These are phyloP conservation scores for Archips crataeganus DNA, from an alignment of 2,888 invertebrate genomes.

Conservation along the genomic window DNA sequence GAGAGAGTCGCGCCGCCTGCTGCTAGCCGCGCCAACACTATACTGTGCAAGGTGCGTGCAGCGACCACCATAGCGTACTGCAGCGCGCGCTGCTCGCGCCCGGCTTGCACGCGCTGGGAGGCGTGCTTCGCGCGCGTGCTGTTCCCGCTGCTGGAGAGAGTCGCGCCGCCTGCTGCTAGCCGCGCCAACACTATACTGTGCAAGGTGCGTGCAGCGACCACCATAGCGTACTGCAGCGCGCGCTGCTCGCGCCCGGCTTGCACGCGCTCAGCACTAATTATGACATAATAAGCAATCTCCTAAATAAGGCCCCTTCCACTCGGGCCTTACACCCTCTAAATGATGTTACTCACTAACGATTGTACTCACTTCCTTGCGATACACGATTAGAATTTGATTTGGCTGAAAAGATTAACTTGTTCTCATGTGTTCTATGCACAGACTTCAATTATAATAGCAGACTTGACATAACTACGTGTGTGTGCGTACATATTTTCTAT, in stretches of 20 bases:
- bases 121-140: slow-evolving; percentile 97
- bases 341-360: too few relatives aligned
- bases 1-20: slow-evolving; percentile 83
- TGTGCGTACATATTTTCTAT: too few relatives aligned
- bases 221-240: slow-evolving; percentile 97
- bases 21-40: slow-evolving; percentile 86
- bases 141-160: slow-evolving; percentile 93
- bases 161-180: slow-evolving; percentile 83
- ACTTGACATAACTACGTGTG: too few relatives aligned
- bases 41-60: slow-evolving; percentile 91
- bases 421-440: too few relatives aligned
- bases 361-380: too few relatives aligned
- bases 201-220: slow-evolving; percentile 89
- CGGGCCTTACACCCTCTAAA: too few relatives aligned
- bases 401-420: too few relatives aligned
- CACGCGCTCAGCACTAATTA: too few relatives aligned
- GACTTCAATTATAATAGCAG: too few relatives aligned
- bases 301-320: too few relatives aligned
- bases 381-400: too few relatives aligned
- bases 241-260: slow-evolving; percentile 89
- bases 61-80: slow-evolving; percentile 94
- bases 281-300: too few relatives aligned
- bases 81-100: slow-evolving; percentile 97
- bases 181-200: slow-evolving; percentile 91
- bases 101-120: slow-evolving; percentile 97